These are phyloP conservation scores for Phyllotis vaccarum DNA, from an alignment of 2,797 vertebrate species.

Conservation along the genomic window DNA sequence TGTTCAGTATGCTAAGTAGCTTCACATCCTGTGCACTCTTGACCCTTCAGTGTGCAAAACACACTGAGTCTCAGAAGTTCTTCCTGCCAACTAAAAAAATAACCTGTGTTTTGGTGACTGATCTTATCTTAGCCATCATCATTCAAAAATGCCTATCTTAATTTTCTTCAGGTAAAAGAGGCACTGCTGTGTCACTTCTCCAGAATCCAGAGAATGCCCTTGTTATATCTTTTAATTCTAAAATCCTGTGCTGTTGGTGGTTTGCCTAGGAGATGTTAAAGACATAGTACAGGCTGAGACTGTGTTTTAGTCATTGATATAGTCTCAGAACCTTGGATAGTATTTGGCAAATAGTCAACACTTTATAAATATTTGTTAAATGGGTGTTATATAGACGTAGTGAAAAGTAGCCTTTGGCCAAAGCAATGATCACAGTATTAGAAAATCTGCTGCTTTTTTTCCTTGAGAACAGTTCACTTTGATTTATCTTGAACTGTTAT, in stretches of 20 bases:
- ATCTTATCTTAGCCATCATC: background rate
- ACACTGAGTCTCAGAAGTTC: background rate
- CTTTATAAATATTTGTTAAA: conserved; percentile 80
- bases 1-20: background rate
- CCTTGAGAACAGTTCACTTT: conserved; percentile 71
- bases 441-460: conserved; percentile 64
- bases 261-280: conserved; percentile 34
- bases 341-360: conserved; percentile 78
- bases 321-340: conserved; percentile 56
- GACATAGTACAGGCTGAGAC: background rate
- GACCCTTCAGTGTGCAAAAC: background rate
- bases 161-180: background rate
- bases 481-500: conserved; percentile 81
- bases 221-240: background rate
- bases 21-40: background rate
- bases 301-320: conserved; percentile 62
- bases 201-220: background rate
- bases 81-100: background rate
- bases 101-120: background rate
- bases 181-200: background rate
- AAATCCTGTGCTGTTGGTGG: background rate
- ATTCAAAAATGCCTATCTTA: background rate
- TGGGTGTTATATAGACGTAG: conserved; percentile 76
- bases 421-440: conserved; percentile 67
- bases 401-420: conserved; percentile 77